Base-by-base conservation (phyloP, 2,797 vertebrate genomes). In the Limosa lapponica region DNA sequence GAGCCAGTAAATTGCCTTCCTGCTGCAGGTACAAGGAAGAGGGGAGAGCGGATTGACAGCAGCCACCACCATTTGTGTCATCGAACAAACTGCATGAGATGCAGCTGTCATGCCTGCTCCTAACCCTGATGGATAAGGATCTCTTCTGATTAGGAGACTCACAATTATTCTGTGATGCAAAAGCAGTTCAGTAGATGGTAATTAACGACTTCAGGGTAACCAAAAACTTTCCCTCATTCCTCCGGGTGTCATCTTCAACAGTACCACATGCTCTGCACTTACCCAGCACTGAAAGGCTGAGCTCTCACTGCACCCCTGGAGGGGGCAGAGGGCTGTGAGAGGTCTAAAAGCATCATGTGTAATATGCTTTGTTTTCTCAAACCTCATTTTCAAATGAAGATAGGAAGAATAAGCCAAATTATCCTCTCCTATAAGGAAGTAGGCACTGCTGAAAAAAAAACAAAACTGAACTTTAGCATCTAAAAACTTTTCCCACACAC, bases 1-100 rank as follows among this genome's bases (percentile, higher is more conserved):
- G 25, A 93, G n/a, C 24, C 62, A 57, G 70, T 49, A 82, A 92
- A 75, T 46, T 52, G 6, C 58, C 49, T 94, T 75, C 66, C 58
- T 0, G 0, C 49, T 73, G 51, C 27, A 91, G 55, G 58, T 72
- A 72, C 18, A 75, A 69, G 46, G 41, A 77, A 67, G 36, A 73
- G 10, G 6, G 37, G 22, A 66, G 44, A 79, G 28, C 6, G 11
- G 49, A 81, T 17, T 91, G 82, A 43, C 44, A 82, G 52, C 65
- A 91, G 20, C 20, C 52, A 41, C 32, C 82, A 89, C 28, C 25
- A 18, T 49, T 57, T 58, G 20, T 81, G 49, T 25, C 39, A 83
- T 28, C 30, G 37, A 91, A 69, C 8, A 67, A 75, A 30, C 14
- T 64, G 37, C n/a, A 10, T 1, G 6, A 79, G 41, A 16, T 2